Conservation (phyloP, 2,797 vertebrate genomes). For the Valencia hispanica region DNA sequence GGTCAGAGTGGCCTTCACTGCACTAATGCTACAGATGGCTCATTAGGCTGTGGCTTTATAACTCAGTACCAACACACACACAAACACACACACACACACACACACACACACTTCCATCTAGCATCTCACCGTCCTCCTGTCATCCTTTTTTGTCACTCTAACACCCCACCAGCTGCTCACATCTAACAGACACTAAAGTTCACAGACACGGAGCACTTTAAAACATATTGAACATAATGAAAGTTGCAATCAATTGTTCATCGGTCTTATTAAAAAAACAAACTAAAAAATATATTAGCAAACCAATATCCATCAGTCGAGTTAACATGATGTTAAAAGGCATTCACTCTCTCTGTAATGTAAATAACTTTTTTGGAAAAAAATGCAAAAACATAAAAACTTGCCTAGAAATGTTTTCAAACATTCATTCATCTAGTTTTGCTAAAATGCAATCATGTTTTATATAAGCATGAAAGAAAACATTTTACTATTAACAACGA, state of each 20-base stretch:
- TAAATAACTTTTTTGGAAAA: slow-evolving; percentile 34
- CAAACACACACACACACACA: neutral
- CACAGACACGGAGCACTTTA: slow-evolving; percentile 22
- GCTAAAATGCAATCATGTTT: no score
- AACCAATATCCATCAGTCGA: no score
- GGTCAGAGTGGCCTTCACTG: slow-evolving; percentile 60
- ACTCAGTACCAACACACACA: neutral
- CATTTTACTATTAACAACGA: no score
- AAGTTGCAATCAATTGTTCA: slow-evolving; percentile 22
- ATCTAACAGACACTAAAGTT: slow-evolving; percentile 46
- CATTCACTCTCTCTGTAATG: no score
- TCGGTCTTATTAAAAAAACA: neutral
- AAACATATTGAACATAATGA: slow-evolving; percentile 25
- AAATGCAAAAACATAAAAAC: neutral
- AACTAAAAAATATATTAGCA: slow-evolving; percentile 21
- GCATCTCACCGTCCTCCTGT: slow-evolving; percentile 54
- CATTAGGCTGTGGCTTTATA: slow-evolving; percentile 71
- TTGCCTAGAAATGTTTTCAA: no score
- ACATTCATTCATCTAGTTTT: no score
- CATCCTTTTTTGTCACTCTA: slow-evolving; percentile 61
- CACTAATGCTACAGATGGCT: slow-evolving; percentile 72
- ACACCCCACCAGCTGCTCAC: slow-evolving; percentile 66
- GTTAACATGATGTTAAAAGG: no score
- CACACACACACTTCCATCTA: slow-evolving; percentile 20
- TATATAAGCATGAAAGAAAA: no score